A percentile compares a stretch with the other conserved stretches of the same genome.
phyloP scores from a whole-genome alignment of 2,113 vertebrate genomes.

The Abramis brama region DNA sequence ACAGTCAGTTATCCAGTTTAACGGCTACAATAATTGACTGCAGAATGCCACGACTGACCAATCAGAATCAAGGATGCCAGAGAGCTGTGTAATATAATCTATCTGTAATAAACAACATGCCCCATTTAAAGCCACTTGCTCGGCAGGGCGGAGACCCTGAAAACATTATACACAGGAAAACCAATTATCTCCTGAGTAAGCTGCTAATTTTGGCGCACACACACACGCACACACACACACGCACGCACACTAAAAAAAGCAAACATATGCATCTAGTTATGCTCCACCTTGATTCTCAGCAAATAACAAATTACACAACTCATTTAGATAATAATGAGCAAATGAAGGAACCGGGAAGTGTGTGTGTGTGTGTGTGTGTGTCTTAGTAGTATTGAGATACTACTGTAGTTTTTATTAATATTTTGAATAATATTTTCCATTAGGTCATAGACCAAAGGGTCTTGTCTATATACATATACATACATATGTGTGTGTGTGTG shows the following conservation, averaged over 20 bases:
- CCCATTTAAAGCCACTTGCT: not conserved
- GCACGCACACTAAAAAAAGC: not conserved
- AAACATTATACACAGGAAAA: slow-evolving; percentile 26
- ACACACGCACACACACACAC: not conserved
- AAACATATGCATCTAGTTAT: slow-evolving; percentile 22
- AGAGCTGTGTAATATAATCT: not conserved
- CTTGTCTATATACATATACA: no score
- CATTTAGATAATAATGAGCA: slow-evolving; percentile 45
- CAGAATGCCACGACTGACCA: not conserved
- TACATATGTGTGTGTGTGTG: no score
- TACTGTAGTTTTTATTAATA: no score
- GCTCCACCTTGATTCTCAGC: not conserved
- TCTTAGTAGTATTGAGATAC: no score
- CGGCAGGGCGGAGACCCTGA: not conserved
- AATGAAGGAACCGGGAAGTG: slow-evolving; percentile 22
- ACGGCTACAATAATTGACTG: not conserved
- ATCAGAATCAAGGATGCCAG: not conserved
- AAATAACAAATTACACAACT: slow-evolving; percentile 41
- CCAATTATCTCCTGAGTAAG: slow-evolving; percentile 15
- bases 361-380: not conserved
- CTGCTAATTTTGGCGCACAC: not conserved
- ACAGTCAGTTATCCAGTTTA: not conserved
- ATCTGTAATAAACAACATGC: not conserved
- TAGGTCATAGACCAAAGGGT: no score
- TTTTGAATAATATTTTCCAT: no score